Evolutionary conservation across 2,113 vertebrate genomes (phyloP).

Genomic region (Saguinus midas): DNA sequence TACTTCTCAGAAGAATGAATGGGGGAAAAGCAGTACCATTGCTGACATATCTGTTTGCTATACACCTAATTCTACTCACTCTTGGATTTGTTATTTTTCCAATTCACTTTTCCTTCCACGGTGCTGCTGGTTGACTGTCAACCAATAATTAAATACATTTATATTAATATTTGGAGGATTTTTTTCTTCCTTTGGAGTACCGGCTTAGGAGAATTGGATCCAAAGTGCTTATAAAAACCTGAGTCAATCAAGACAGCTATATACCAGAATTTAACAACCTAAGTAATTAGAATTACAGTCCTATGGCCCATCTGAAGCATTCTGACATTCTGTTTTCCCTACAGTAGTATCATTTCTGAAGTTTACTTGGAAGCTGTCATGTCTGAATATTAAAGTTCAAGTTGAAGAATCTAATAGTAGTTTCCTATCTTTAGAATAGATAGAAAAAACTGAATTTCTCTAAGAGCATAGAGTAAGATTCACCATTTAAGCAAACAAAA

Average conservation of each 20-base stretch:
- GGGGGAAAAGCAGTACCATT: neutral
- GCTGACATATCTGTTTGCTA: neutral
- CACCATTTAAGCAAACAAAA: neutral
- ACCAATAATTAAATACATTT: constrained; percentile 41
- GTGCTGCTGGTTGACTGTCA: neutral
- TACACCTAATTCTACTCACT: neutral
- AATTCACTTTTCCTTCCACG: neutral
- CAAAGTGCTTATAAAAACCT: constrained; percentile 46
- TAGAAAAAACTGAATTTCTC: neutral
- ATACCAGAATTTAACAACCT: constrained; percentile 5
- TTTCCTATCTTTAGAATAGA: neutral
- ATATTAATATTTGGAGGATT: constrained; percentile 34
- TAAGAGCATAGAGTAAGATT: neutral
- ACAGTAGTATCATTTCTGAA: neutral
- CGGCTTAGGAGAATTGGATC: constrained; percentile 50
- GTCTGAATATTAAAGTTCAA: constrained; percentile 44
- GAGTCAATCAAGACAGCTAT: constrained; percentile 30
- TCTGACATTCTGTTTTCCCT: constrained; percentile 7
- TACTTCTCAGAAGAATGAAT: neutral
- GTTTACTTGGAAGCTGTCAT: constrained; percentile 24
- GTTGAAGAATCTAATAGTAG: neutral
- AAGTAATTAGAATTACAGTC: constrained; percentile 52
- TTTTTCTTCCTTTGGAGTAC: neutral
- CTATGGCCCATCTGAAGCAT: neutral
- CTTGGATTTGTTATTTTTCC: neutral